Percentiles rank a stretch among this genome's conserved stretches.
Conservation (phyloP, 2,888 invertebrate species). For the Patella ulyssiponensis region DNA sequence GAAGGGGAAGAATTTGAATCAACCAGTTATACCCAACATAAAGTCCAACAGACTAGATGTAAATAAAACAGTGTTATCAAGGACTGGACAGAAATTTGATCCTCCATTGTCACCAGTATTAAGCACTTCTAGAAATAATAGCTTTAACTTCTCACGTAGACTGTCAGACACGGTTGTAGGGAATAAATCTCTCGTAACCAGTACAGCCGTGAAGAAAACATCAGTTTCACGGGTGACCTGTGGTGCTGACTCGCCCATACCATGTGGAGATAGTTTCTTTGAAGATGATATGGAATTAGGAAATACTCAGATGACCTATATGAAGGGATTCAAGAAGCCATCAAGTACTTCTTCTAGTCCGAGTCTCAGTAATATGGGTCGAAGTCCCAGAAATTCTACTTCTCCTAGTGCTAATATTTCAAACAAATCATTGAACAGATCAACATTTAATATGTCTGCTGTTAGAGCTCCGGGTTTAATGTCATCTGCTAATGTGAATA, state of each 20-base stretch:
- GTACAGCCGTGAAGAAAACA: conserved; percentile 20
- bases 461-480: background rate
- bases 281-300: conserved; percentile 57
- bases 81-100: background rate
- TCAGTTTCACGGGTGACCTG: background rate
- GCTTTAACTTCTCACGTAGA: background rate
- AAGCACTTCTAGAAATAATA: background rate
- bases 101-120: background rate
- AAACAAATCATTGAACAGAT: background rate
- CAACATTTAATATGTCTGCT: background rate
- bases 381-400: conserved; percentile 12
- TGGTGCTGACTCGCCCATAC: conserved; percentile 50
- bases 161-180: background rate
- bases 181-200: conserved; percentile 15
- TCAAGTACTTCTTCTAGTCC: conserved; percentile 28
- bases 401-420: background rate
- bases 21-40: background rate
- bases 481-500: background rate
- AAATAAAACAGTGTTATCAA: background rate
- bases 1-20: background rate
- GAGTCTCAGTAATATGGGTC: background rate
- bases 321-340: conserved; percentile 43
- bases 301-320: conserved; percentile 54
- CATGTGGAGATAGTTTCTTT: conserved; percentile 70
- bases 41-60: background rate